Evolutionary conservation across 2,113 vertebrate genomes (phyloP), one percentile per base, ranked within the genome.

Genomic region (Aplodontia rufa): DNA sequence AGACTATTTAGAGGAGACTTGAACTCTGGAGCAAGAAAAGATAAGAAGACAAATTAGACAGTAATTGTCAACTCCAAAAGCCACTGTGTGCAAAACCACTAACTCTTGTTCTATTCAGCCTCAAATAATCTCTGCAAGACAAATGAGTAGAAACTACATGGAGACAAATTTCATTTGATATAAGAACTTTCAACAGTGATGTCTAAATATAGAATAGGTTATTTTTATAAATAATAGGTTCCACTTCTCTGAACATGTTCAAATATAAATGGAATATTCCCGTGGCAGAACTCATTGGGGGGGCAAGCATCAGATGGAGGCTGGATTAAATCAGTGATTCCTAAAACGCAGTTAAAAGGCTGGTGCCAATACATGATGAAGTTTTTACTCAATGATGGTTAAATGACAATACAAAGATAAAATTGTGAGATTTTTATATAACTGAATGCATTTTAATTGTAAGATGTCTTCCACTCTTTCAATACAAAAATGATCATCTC

Each of bases 251-350:
- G 30, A 17, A 94, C 30, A 20, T 74, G 69, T 69, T 89, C 37
- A 87, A 60, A 45, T 60, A 81, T 35, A 95, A 87, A 89, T 51
- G 13, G 60, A 93, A 92, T 71, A 87, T 51, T 90, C 80, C 47
- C 58, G 74, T 69, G 19, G 35, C 53, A 96, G 42, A 90, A 94
- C 60, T 71, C 30, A 75, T 66, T 69, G 71, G 11, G 84, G 47
- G 72, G 93, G 28, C 51, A 90, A 85, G 42, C 13, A 85, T n/a
- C 24, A 35, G 28, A 69, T 62, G 20, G 93, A 62, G 10, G 3
- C 1, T 62, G 47, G 9, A 83, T 47, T 84, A 71, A 96, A 87
- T 75, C 45, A 83, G 24, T 53, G 26, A 14, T 51, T 90, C 76
- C 76, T 92, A 95, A 92, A 89, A 87, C 35, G 6, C 26, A 69